phyloP scores from a whole-genome alignment of 2,113 vertebrate species.

The Phoxinus phoxinus region DNA sequence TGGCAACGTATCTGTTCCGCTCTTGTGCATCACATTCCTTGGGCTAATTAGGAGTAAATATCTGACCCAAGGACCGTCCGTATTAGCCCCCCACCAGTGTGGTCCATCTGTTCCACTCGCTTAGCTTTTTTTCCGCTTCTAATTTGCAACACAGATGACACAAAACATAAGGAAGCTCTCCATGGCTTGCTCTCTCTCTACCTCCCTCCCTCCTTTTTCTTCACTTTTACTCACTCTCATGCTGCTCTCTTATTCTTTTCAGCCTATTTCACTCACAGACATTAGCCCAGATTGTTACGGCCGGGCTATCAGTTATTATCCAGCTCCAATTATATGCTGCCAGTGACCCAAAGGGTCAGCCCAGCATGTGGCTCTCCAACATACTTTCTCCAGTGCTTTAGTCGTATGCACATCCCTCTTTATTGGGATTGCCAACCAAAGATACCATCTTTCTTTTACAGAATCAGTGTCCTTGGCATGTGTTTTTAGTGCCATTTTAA shows the following conservation, averaged over 20 bases:
- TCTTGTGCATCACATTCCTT: slow-evolving; percentile 80
- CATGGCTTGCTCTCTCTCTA: slow-evolving; percentile 59
- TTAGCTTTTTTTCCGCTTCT: slow-evolving; percentile 57
- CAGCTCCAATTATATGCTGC: slow-evolving; percentile 72
- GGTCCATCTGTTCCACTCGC: slow-evolving; percentile 74
- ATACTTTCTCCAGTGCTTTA: slow-evolving; percentile 46
- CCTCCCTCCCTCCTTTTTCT: slow-evolving; percentile 54
- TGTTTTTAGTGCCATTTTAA: slow-evolving; percentile 32
- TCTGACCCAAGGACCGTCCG: slow-evolving; percentile 79
- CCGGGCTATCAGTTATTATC: slow-evolving; percentile 70
- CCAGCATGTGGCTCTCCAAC: slow-evolving; percentile 63
- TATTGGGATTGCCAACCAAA: slow-evolving; percentile 61
- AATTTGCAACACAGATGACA: slow-evolving; percentile 76
- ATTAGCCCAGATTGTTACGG: slow-evolving; percentile 69
- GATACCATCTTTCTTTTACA: neutral
- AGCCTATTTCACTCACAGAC: slow-evolving; percentile 24
- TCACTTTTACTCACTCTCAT: neutral
- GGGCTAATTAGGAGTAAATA: slow-evolving; percentile 82
- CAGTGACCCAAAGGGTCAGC: slow-evolving; percentile 65
- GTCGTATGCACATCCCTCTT: slow-evolving; percentile 52
- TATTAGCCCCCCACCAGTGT: slow-evolving; percentile 76
- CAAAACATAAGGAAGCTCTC: slow-evolving; percentile 72
- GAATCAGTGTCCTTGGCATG: neutral
- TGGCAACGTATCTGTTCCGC: slow-evolving; percentile 82
- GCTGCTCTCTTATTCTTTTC: slow-evolving; percentile 31